Conservation (phyloP, 2,888 invertebrate genomes). For the Yponomeuta cagnagella region DNA sequence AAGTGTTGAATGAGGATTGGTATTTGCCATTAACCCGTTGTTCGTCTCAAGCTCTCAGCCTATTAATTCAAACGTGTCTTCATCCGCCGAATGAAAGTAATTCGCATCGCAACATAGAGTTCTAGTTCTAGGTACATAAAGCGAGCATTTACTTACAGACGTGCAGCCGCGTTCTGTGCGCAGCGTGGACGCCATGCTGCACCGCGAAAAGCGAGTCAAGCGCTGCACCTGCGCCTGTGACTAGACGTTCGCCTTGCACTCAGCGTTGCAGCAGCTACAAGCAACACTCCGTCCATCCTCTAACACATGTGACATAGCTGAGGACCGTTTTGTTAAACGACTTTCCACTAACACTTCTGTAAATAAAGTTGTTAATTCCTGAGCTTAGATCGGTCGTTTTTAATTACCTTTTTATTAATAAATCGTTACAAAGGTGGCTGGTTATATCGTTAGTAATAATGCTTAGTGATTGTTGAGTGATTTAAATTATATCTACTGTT, state of each 20-base stretch:
- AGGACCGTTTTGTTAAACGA: conserved; percentile 27
- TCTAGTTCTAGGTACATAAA: not conserved
- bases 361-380: conserved; percentile 56
- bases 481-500: conserved; percentile 42
- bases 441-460: conserved; percentile 38
- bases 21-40: no score
- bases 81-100: no score
- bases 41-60: no score
- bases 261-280: conserved; percentile 20
- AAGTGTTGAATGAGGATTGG: no score
- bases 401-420: conserved; percentile 31
- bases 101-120: not conserved
- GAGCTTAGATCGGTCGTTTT: conserved; percentile 43
- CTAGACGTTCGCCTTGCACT: conserved; percentile 23
- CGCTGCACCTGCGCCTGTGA: conserved; percentile 35
- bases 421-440: conserved; percentile 31
- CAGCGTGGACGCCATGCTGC: conserved; percentile 72
- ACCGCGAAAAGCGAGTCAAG: conserved; percentile 80
- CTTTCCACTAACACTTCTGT: conserved; percentile 34
- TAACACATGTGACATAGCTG: conserved; percentile 29
- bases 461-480: conserved; percentile 44
- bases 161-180: conserved; percentile 85
- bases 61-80: no score
- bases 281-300: conserved; percentile 38
- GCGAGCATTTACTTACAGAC: conserved; percentile 68